Conservation (phyloP, 2,797 vertebrate genomes). For the Coccyzus lansbergi region DNA sequence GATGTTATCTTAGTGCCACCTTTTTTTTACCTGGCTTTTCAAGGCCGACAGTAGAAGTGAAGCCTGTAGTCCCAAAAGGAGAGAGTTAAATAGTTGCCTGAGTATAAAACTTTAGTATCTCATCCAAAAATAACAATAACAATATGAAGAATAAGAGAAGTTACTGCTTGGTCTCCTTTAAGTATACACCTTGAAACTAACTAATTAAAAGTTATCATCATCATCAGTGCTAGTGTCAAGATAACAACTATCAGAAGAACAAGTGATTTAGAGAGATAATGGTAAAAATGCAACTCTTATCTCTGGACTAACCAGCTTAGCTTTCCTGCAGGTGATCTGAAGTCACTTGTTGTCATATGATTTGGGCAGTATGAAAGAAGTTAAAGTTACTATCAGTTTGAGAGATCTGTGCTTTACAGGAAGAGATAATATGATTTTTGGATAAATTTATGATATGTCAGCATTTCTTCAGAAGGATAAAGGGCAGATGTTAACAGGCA, state of each 20-base stretch:
- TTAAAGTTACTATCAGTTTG: neutral
- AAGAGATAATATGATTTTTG: neutral
- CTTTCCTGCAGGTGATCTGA: neutral
- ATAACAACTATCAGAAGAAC: neutral
- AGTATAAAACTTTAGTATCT: neutral
- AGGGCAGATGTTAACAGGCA: neutral
- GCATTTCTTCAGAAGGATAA: neutral
- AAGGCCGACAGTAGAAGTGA: neutral
- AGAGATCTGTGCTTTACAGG: neutral
- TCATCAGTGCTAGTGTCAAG: neutral
- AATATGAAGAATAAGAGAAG: neutral
- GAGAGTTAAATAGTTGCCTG: neutral
- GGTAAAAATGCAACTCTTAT: neutral
- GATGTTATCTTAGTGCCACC: neutral
- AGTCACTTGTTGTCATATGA: neutral
- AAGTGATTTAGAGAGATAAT: neutral
- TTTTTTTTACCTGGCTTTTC: neutral
- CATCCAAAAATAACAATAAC: neutral
- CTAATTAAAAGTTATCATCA: neutral
- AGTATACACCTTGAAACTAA: neutral
- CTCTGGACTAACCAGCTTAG: neutral
- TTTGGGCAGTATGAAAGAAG: neutral
- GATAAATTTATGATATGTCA: neutral
- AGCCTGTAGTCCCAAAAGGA: neutral
- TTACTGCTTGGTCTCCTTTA: neutral